phyloP scores from a whole-genome alignment of 2,888 invertebrate species.

The Uloborus plumipes region DNA sequence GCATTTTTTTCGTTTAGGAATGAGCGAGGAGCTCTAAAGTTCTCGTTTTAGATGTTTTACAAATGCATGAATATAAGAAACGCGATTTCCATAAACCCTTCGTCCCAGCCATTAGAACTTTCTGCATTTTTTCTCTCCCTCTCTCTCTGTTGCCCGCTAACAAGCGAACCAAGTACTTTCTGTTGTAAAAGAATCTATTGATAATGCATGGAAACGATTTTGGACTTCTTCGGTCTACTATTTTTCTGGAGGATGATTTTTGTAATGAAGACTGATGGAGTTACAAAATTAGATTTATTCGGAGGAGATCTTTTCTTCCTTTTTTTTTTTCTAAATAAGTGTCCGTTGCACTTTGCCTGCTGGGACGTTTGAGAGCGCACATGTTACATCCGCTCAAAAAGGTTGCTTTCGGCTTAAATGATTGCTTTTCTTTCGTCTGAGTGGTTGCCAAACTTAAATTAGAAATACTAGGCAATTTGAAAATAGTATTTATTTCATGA shows the following conservation, averaged over 20 bases:
- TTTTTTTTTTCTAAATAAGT: no score
- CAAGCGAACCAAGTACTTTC: constrained; percentile 27
- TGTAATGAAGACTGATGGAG: constrained; percentile 59
- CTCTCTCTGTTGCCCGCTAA: constrained; percentile 6
- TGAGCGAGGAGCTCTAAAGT: constrained; percentile 10
- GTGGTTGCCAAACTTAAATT: no score
- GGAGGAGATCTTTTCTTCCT: background rate
- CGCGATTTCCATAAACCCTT: constrained; percentile 62
- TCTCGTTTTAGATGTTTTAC: constrained; percentile 38
- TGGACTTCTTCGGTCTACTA: constrained; percentile 12
- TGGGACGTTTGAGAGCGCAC: no score
- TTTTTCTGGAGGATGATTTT: constrained; percentile 34
- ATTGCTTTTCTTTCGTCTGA: no score
- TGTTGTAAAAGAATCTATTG: constrained; percentile 33
- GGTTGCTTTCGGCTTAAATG: no score
- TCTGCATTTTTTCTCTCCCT: constrained; percentile 15
- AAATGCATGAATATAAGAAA: constrained; percentile 63
- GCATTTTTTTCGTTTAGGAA: constrained; percentile 43
- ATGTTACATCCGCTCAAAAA: no score
- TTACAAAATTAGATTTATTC: constrained; percentile 55
- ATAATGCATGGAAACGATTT: constrained; percentile 54
- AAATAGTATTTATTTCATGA: no score
- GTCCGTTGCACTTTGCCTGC: no score
- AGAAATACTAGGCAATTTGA: no score
- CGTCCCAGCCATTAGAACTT: constrained; percentile 57